phyloP scores from a whole-genome alignment of 2,797 vertebrate species.

The Oreonectes daqikongensis region DNA sequence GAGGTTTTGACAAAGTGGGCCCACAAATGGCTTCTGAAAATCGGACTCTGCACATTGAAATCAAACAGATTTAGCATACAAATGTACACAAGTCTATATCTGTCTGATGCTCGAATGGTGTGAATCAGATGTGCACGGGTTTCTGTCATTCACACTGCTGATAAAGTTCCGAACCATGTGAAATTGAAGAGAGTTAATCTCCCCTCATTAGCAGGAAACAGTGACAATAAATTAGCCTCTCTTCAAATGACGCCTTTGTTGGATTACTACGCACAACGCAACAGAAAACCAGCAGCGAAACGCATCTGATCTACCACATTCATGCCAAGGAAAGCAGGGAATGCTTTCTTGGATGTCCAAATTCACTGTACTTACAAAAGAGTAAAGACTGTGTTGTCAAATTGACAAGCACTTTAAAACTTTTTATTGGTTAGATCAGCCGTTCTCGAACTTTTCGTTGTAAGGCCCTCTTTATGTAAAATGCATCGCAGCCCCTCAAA shows the following conservation, averaged over 20 bases:
- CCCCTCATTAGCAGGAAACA: conserved; percentile 52
- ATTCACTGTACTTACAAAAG: no score
- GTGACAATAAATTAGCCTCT: conserved; percentile 43
- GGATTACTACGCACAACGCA: conserved; percentile 38
- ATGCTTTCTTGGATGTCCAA: no score
- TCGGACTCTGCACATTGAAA: no score
- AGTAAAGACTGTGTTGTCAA: no score
- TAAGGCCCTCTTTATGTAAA: no score
- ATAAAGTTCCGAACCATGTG: conserved; percentile 30
- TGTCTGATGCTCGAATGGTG: not conserved
- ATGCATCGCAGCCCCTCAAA: no score
- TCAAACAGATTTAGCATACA: no score
- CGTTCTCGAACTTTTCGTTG: no score
- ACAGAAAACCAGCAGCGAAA: not conserved
- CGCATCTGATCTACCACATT: not conserved
- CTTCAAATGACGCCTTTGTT: conserved; percentile 49
- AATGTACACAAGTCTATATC: not conserved
- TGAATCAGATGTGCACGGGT: conserved; percentile 18
- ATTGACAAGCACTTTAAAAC: no score
- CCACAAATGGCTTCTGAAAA: no score
- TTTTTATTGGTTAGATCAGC: no score
- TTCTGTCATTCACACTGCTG: conserved; percentile 9
- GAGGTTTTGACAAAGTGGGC: not conserved
- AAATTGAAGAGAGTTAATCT: conserved; percentile 43
- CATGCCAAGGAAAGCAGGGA: not conserved